phyloP scores from a whole-genome alignment of 2,113 vertebrate genomes.

The Notiomystis cincta region DNA sequence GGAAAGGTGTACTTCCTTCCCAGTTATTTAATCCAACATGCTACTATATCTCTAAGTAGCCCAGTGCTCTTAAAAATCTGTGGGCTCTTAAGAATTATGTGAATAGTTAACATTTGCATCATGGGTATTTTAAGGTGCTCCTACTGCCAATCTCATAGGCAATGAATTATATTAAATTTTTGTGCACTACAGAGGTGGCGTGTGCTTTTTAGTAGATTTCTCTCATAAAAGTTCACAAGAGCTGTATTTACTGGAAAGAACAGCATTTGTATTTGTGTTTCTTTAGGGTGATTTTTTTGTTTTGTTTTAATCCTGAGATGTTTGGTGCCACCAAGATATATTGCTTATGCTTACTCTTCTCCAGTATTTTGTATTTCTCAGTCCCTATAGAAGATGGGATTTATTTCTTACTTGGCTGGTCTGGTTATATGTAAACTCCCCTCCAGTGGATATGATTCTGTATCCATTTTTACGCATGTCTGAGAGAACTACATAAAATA shows the following conservation, averaged over 20 bases:
- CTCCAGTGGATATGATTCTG: accelerated
- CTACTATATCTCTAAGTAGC: background rate
- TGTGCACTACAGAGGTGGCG: accelerated
- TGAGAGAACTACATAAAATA: background rate
- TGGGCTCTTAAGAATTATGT: background rate
- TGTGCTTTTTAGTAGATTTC: background rate
- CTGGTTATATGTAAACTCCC: background rate
- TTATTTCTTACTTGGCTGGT: background rate
- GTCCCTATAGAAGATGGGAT: background rate
- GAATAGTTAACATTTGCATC: background rate
- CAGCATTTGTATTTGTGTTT: background rate
- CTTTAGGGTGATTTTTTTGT: background rate
- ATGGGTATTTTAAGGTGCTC: background rate
- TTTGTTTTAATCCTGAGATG: background rate
- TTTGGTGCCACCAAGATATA: background rate
- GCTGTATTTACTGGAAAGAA: background rate
- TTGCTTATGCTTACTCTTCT: background rate
- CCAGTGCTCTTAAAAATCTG: background rate
- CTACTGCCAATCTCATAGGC: background rate
- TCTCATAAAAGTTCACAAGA: background rate
- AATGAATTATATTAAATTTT: too few relatives aligned
- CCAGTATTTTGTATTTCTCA: background rate
- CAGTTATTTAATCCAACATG: background rate
- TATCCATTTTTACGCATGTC: background rate
- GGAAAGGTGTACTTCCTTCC: background rate